Percentiles rank a stretch among this genome's conserved stretches.
These are phyloP conservation scores for Rapana venosa DNA, from an alignment of 2,888 invertebrate species.

Conservation along the genomic window DNA sequence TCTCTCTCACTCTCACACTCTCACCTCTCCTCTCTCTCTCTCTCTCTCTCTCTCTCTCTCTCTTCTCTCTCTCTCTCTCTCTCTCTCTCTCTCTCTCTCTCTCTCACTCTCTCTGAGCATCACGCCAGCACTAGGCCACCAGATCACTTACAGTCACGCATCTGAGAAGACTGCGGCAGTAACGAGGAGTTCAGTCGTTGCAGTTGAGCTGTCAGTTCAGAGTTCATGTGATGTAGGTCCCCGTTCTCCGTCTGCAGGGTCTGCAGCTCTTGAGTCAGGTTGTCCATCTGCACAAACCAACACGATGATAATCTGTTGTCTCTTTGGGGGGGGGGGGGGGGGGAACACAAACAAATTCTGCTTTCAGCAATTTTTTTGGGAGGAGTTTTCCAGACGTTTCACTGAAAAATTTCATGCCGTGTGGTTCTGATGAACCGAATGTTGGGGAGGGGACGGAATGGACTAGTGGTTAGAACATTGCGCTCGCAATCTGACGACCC, in stretches of 20 bases:
- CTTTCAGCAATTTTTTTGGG: too few relatives aligned
- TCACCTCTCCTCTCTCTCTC: too few relatives aligned
- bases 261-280: background rate
- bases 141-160: conserved; percentile 5
- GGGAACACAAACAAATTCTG: background rate
- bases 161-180: too few relatives aligned
- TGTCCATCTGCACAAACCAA: background rate
- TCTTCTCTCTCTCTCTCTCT: background rate
- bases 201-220: background rate
- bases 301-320: background rate
- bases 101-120: background rate
- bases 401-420: too few relatives aligned
- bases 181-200: background rate
- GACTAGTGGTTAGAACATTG: background rate
- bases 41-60: background rate
- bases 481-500: too few relatives aligned
- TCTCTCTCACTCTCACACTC: too few relatives aligned
- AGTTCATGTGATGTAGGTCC: background rate
- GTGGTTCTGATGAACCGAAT: background rate
- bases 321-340: too few relatives aligned
- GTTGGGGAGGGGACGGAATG: background rate
- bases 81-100: background rate
- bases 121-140: background rate
- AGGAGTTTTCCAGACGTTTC: too few relatives aligned
- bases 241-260: conserved; percentile 3